Conservation (phyloP, 2,888 invertebrate genomes). For the Cephalotes varians region DNA sequence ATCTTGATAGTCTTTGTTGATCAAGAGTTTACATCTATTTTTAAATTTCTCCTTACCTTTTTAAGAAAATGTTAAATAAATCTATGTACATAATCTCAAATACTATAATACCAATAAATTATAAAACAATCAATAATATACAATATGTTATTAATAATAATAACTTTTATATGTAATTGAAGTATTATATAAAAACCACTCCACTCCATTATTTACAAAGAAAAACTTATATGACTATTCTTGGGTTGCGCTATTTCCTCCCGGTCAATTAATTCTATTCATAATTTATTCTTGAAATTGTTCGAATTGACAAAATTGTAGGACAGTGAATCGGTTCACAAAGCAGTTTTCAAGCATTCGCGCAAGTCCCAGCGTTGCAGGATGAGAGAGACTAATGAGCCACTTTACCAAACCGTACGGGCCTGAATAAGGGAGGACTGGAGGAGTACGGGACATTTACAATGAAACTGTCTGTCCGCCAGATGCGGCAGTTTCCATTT, state of each 20-base stretch:
- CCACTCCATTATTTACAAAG: too few relatives aligned
- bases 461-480: slow-evolving; percentile 64
- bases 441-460: slow-evolving; percentile 58
- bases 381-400: slow-evolving; percentile 59
- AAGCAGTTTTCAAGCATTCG: slow-evolving; percentile 18
- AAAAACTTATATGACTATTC: too few relatives aligned
- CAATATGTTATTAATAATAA: too few relatives aligned
- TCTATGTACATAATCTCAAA: too few relatives aligned
- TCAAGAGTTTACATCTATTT: too few relatives aligned
- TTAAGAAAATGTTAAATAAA: too few relatives aligned
- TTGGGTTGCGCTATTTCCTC: background rate
- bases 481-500: slow-evolving; percentile 63
- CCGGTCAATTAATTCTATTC: background rate
- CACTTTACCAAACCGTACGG: slow-evolving; percentile 58
- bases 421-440: slow-evolving; percentile 36
- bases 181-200: too few relatives aligned
- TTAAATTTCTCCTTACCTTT: too few relatives aligned
- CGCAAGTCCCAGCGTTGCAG: slow-evolving; percentile 34
- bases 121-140: too few relatives aligned
- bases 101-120: too few relatives aligned
- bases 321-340: background rate
- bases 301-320: slow-evolving; percentile 9
- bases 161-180: too few relatives aligned
- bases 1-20: too few relatives aligned
- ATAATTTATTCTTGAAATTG: background rate